A percentile compares a stretch with the other conserved stretches of the same genome.
Evolutionary conservation across 2,888 invertebrate species (phyloP).

Genomic region (Metellina segmentata): DNA sequence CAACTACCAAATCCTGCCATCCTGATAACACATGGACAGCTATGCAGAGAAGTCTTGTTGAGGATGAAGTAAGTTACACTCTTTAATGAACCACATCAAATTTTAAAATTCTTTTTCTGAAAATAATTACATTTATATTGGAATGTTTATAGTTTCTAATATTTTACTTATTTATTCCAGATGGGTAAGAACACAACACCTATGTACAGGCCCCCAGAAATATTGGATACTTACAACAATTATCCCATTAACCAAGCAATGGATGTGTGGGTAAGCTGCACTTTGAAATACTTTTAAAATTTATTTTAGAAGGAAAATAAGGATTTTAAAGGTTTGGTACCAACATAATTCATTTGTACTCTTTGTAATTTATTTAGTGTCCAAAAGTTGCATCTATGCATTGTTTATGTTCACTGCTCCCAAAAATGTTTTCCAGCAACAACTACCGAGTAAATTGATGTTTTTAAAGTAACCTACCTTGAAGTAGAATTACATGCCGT

Average conservation of each 20-base stretch:
- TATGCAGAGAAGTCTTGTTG: constrained; percentile 92
- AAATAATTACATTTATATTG: neutral
- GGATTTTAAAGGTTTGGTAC: too few species aligned
- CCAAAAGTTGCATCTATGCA: too few species aligned
- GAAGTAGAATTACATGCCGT: too few species aligned
- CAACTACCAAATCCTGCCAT: constrained; percentile 88
- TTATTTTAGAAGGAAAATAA: too few species aligned
- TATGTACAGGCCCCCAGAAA: constrained; percentile 98
- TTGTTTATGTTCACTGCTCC: too few species aligned
- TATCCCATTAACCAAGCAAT: constrained; percentile 93
- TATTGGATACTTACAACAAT: constrained; percentile 96
- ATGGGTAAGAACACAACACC: constrained; percentile 84
- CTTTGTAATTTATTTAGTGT: too few species aligned
- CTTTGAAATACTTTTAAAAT: too few species aligned
- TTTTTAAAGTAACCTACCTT: too few species aligned
- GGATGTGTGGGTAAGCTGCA: constrained; percentile 89
- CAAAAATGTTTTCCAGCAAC: too few species aligned
- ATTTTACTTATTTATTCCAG: constrained; percentile 79
- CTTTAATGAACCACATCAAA: too few species aligned
- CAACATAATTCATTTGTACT: too few species aligned
- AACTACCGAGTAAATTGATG: too few species aligned
- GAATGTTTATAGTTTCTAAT: neutral
- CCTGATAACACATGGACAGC: constrained; percentile 96
- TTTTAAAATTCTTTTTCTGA: neutral
- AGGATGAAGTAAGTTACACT: constrained; percentile 89